Conservation (phyloP, 2,888 invertebrate genomes). For the Plagodis pulveraria region DNA sequence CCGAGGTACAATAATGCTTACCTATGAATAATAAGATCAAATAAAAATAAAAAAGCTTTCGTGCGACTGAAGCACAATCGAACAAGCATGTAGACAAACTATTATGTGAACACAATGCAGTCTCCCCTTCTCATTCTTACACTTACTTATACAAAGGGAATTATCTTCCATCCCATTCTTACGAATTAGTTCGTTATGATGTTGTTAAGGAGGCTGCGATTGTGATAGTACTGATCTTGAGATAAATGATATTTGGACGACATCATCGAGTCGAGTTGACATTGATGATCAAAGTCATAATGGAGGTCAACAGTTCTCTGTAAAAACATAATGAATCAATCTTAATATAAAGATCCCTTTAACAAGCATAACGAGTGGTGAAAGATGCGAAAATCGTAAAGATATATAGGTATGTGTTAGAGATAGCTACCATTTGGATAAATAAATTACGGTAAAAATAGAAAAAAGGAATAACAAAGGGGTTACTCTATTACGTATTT, state of each 20-base stretch:
- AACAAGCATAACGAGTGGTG: too few relatives aligned
- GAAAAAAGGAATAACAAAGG: too few relatives aligned
- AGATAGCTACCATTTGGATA: too few relatives aligned
- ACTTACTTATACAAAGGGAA: slow-evolving; percentile 48
- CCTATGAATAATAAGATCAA: slow-evolving; percentile 81
- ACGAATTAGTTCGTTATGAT: slow-evolving; percentile 62
- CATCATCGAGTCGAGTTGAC: slow-evolving; percentile 15
- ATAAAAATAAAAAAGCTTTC: slow-evolving; percentile 62
- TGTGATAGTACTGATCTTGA: slow-evolving; percentile 36
- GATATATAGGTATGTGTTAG: too few relatives aligned
- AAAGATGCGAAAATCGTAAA: too few relatives aligned
- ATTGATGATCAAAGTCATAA: slow-evolving; percentile 7
- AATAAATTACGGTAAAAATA: too few relatives aligned
- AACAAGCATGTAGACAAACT: slow-evolving; percentile 75
- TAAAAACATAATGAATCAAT: background rate
- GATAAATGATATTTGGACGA: slow-evolving; percentile 29
- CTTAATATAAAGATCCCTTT: too few relatives aligned
- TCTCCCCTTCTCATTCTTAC: slow-evolving; percentile 54
- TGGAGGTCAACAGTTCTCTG: slow-evolving; percentile 2
- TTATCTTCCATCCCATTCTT: slow-evolving; percentile 57
- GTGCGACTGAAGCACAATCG: slow-evolving; percentile 71
- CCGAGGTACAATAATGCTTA: slow-evolving; percentile 70
- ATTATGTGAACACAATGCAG: slow-evolving; percentile 78
- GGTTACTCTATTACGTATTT: too few relatives aligned
- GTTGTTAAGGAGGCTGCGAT: slow-evolving; percentile 49